Conservation (phyloP, 2,888 invertebrate genomes). For the Quadroppia sp. region DNA sequence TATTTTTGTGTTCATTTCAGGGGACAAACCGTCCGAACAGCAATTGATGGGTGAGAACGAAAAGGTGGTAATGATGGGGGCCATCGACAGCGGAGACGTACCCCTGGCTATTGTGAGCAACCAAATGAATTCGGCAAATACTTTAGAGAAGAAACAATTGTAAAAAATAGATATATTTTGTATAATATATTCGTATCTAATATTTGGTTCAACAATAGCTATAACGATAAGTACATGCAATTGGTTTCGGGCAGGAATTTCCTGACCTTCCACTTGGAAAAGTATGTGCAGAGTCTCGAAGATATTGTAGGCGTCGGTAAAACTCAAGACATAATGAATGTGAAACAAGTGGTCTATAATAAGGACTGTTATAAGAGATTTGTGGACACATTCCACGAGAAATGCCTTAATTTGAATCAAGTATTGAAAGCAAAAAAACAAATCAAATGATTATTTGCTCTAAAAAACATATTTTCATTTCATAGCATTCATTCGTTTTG, state of each 20-base stretch:
- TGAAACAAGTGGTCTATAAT: not conserved
- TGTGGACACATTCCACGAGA: not conserved
- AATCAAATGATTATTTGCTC: not conserved
- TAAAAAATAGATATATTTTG: not conserved
- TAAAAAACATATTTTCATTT: not conserved
- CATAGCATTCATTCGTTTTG: conserved; percentile 16
- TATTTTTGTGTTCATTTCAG: not conserved
- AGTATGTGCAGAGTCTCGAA: not conserved
- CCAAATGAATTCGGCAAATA: not conserved
- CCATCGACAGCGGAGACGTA: conserved; percentile 35
- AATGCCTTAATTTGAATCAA: conserved; percentile 31
- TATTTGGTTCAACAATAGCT: not conserved
- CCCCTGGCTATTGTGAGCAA: not conserved
- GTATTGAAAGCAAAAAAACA: not conserved
- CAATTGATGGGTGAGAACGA: not conserved
- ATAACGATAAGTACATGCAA: not conserved
- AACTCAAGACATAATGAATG: not conserved
- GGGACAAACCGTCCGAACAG: not conserved
- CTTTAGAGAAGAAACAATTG: not conserved
- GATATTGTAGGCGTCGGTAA: not conserved
- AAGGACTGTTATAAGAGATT: not conserved
- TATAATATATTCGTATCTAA: not conserved
- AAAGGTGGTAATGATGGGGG: not conserved
- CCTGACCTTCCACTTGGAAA: not conserved
- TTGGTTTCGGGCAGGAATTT: conserved; percentile 8